Conservation (phyloP, 2,113 vertebrate species). For the Siphamia tubifer region DNA sequence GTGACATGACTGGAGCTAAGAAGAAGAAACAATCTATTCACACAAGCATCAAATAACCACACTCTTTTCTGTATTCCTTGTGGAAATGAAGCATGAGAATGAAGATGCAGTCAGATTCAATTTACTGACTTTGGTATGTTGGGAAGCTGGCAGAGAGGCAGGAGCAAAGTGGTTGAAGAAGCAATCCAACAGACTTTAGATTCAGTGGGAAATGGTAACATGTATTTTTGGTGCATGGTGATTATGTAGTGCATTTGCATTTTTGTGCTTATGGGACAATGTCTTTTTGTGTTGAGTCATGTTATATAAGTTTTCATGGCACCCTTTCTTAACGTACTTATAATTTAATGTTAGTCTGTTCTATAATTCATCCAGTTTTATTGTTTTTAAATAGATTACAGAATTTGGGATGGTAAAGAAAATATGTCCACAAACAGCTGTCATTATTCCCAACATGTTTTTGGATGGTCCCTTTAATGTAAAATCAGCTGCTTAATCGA, state of each 20-base stretch:
- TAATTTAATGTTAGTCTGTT: neutral
- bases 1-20: slow-evolving; percentile 39
- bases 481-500: too few relatives aligned
- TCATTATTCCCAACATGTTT: neutral
- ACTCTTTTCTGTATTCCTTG: neutral
- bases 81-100: slow-evolving; percentile 17
- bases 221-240: neutral
- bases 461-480: neutral
- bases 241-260: neutral
- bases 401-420: neutral
- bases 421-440: neutral
- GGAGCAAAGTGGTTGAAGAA: neutral
- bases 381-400: neutral
- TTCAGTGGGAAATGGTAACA: neutral
- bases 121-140: neutral
- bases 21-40: slow-evolving; percentile 45
- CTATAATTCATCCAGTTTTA: too few relatives aligned
- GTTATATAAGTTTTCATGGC: neutral
- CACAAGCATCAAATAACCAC: slow-evolving; percentile 45
- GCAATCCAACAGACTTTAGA: neutral
- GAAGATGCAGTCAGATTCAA: slow-evolving; percentile 13
- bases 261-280: neutral
- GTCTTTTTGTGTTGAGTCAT: neutral
- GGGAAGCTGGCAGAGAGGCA: neutral
- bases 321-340: neutral